phyloP scores from a whole-genome alignment of 2,113 vertebrate genomes.

The Amia ocellicauda region DNA sequence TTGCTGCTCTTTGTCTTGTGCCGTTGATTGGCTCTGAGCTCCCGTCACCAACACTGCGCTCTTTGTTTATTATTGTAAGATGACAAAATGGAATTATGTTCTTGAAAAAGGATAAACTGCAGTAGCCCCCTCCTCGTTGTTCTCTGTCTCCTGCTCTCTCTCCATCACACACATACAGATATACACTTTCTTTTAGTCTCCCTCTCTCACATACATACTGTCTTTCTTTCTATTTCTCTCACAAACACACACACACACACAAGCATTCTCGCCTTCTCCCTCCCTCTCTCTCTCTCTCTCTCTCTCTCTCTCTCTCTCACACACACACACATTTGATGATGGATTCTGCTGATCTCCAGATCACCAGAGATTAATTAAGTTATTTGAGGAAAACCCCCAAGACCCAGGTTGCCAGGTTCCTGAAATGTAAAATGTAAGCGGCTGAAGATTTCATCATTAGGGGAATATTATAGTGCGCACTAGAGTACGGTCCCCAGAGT shows the following conservation, averaged over 20 bases:
- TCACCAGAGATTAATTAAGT: constrained; percentile 24
- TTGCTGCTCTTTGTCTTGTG: background rate
- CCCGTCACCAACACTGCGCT: background rate
- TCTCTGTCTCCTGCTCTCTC: too few relatives aligned
- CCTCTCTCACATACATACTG: background rate
- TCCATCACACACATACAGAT: constrained; percentile 2
- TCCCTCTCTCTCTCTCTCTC: background rate
- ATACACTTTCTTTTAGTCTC: background rate
- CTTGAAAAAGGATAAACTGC: background rate
- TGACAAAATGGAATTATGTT: background rate
- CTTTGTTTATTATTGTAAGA: background rate
- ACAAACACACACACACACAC: background rate
- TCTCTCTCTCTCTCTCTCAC: constrained; percentile 3
- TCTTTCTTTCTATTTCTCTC: background rate
- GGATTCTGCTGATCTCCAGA: constrained; percentile 2
- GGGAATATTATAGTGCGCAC: too few relatives aligned
- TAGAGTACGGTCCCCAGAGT: too few relatives aligned
- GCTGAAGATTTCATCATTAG: too few relatives aligned
- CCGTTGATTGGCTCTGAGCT: background rate
- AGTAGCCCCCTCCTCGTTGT: too few relatives aligned
- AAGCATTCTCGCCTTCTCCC: background rate
- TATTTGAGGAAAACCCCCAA: constrained; percentile 5
- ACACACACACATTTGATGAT: background rate
- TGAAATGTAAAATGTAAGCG: constrained; percentile 11
- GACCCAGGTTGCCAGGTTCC: constrained; percentile 18